Percentiles rank a stretch among this genome's conserved stretches.
These are phyloP conservation scores for Lutjanus argentimaculatus DNA, from an alignment of 2,797 vertebrate genomes.

Conservation along the genomic window DNA sequence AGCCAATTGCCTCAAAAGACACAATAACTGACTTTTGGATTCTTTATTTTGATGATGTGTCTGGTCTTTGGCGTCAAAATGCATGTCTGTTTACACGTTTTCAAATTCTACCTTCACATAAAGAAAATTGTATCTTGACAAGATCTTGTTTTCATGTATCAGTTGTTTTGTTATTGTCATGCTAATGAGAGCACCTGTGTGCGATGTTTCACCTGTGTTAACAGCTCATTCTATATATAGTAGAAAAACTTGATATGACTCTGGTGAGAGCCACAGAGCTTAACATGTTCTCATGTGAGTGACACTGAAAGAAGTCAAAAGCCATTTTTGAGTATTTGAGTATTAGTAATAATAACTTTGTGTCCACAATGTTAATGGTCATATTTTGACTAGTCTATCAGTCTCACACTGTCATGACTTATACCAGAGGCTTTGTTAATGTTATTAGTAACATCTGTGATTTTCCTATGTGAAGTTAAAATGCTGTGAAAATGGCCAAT, in stretches of 20 bases:
- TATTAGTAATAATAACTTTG: not conserved
- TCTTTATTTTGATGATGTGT: not conserved
- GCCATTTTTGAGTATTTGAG: not conserved
- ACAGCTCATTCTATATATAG: slow-evolving; percentile 25
- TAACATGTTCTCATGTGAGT: not conserved
- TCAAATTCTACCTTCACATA: not conserved
- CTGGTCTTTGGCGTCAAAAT: not conserved
- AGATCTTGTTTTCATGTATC: not conserved
- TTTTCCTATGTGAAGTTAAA: not conserved
- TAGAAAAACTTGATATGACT: not conserved
- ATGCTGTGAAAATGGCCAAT: not conserved
- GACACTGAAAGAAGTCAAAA: not conserved
- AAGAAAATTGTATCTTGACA: not conserved
- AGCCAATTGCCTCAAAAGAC: not conserved
- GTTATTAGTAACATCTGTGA: not conserved
- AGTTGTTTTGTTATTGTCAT: slow-evolving; percentile 18
- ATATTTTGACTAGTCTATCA: too few species aligned
- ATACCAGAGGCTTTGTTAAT: not conserved
- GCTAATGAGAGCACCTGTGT: slow-evolving; percentile 22
- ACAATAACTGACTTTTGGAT: not conserved
- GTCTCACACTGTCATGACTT: not conserved
- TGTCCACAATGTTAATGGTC: too few species aligned
- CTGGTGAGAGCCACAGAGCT: not conserved
- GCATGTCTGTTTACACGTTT: not conserved
- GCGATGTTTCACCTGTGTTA: slow-evolving; percentile 6